Evolutionary conservation across 2,113 vertebrate species (phyloP).

Genomic region (Alosa alosa): DNA sequence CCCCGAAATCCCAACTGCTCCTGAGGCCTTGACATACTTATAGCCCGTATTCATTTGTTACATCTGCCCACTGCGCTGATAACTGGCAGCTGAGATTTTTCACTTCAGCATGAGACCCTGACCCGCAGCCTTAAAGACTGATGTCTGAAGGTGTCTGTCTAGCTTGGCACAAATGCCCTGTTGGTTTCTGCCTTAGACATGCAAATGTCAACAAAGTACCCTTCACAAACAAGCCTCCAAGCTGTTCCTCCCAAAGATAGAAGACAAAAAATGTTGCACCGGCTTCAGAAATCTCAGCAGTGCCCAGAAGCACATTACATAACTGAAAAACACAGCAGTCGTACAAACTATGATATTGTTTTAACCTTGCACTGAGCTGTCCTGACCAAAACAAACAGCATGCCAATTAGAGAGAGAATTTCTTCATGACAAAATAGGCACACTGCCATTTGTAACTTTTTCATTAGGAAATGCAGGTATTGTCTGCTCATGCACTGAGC

Average conservation of each 20-base stretch:
- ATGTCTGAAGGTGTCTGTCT: not conserved
- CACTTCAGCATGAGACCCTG: not conserved
- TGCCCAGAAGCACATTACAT: slow-evolving; percentile 18
- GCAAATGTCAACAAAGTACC: slow-evolving; percentile 34
- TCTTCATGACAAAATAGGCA: not conserved
- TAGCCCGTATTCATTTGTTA: not conserved
- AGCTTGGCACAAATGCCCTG: slow-evolving; percentile 11
- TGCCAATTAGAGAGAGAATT: not conserved
- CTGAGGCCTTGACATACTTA: not conserved
- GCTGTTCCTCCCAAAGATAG: slow-evolving; percentile 14
- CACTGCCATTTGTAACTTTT: not conserved
- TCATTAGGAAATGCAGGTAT: not conserved
- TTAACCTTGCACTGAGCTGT: slow-evolving; percentile 25
- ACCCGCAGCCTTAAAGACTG: not conserved
- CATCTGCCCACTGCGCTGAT: not conserved
- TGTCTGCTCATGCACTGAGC: not conserved
- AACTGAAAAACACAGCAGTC: not conserved
- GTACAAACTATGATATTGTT: slow-evolving; percentile 23
- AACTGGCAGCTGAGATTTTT: slow-evolving; percentile 21
- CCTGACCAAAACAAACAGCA: slow-evolving; percentile 9
- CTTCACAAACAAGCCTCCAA: slow-evolving; percentile 19
- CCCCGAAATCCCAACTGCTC: not conserved
- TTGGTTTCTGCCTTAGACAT: slow-evolving; percentile 12
- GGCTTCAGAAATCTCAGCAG: slow-evolving; percentile 12
- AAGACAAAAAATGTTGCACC: slow-evolving; percentile 22